Evolutionary conservation across 2,797 vertebrate species (phyloP), one percentile per base, ranked within the genome.

Genomic region (Trachops cirrhosus): DNA sequence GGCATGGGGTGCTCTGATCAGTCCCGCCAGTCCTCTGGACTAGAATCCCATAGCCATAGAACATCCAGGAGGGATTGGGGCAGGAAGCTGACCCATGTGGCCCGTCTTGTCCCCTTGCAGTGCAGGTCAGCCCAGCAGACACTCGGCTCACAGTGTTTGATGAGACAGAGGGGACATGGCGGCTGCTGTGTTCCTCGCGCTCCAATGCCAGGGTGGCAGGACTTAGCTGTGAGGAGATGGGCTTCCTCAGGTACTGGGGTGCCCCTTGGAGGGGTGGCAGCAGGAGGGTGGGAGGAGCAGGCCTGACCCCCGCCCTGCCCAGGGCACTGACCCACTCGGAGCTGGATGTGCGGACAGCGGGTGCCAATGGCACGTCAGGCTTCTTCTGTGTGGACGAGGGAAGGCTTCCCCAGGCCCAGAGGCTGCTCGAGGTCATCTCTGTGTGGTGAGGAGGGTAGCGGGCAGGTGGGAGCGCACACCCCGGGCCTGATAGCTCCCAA

Each of bases 141-240:
- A 98, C 99, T 8, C 98, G 97, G 79, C 98, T 99, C 84, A 97
- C 98, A 4, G 98, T 99, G 46, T 99, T 99, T 11, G 99, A 99
- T 93, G 98, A 98, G 15, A 94, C 98, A 0, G 98, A 99, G 89
- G 98, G 97, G 71, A 98, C 98, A 48, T 99, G 99, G 99, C 98
- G 99, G 34, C 98, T 99, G 44, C 98, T 99, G 74, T 99, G 99
- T 88, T 99, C 99, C 32, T 99, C 99, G 0, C 94, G 98, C 32
- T 98, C 98, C 96, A 99, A 99, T 64, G 98, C 99, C 92, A 97
- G 99, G 80, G 98, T 99, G 62, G 99, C 99, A 0, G 98, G 98
- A 84, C 99, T 99, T 94, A 98, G 99, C 98, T 99, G 99, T 74
- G 99, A 99, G 96, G 99, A 99, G 98, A 99, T 99, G 98, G 99